Percentiles rank a stretch among this genome's conserved stretches.
Evolutionary conservation across 2,797 vertebrate genomes (phyloP).

Genomic region (Peromyscus melanophrys): DNA sequence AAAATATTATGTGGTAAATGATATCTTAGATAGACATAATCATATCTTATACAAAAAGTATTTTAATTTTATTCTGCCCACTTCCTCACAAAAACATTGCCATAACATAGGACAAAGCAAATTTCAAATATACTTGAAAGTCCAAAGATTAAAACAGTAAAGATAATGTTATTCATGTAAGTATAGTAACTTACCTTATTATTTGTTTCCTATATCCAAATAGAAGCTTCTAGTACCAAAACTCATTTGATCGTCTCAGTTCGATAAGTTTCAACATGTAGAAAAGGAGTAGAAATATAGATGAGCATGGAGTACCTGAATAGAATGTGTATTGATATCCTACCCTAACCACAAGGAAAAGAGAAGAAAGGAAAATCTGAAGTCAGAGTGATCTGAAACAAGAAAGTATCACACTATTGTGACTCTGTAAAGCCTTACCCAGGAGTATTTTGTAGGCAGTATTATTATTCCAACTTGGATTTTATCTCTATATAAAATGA

Average conservation of each 20-base stretch:
- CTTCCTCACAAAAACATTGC: background rate
- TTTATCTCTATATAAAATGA: background rate
- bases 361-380: background rate
- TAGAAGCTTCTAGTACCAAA: constrained; percentile 12
- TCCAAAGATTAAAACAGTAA: background rate
- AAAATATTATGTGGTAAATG: background rate
- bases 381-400: background rate
- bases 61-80: constrained; percentile 60
- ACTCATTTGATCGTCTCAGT: background rate
- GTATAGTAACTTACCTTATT: background rate
- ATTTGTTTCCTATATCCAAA: background rate
- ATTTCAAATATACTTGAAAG: constrained; percentile 3
- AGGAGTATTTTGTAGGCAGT: background rate
- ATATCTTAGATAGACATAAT: background rate
- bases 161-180: constrained; percentile 26
- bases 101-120: constrained; percentile 8
- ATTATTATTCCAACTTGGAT: background rate
- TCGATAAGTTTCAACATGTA: background rate
- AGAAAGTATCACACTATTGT: background rate
- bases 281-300: background rate
- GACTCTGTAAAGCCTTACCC: background rate
- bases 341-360: background rate
- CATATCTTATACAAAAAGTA: background rate
- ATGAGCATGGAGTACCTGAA: background rate
- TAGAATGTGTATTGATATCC: background rate